Conservation (phyloP, 2,888 invertebrate species). For the Pachydiplax longipennis region DNA sequence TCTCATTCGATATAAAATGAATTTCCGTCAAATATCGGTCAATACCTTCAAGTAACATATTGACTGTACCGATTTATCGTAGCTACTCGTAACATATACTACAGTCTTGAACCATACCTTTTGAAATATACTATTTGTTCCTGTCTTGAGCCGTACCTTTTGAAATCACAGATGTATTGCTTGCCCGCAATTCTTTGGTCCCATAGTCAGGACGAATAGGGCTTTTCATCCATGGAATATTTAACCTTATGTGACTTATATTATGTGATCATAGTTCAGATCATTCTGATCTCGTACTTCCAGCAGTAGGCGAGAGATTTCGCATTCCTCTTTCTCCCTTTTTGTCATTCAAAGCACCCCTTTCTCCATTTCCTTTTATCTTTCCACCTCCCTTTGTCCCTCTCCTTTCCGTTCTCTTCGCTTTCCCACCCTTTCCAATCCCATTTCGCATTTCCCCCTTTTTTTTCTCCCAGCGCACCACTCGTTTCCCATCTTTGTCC, state of each 20-base stretch:
- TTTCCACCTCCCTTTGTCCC: neutral
- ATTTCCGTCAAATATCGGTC: too few relatives aligned
- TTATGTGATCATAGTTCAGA: neutral
- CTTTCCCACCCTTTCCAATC: neutral
- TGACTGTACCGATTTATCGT: too few relatives aligned
- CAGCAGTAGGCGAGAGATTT: neutral
- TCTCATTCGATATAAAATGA: too few relatives aligned
- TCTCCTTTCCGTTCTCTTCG: neutral
- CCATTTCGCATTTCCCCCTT: neutral
- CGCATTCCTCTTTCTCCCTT: neutral
- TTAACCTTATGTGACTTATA: neutral
- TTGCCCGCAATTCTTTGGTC: too few relatives aligned
- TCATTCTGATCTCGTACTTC: neutral
- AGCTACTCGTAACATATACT: too few relatives aligned
- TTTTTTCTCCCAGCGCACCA: neutral
- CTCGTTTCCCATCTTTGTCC: neutral
- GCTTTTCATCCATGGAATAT: too few relatives aligned
- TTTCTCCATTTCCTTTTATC: neutral
- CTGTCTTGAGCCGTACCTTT: too few relatives aligned
- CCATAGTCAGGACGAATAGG: too few relatives aligned
- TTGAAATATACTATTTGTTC: too few relatives aligned
- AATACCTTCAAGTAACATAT: too few relatives aligned
- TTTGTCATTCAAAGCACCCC: neutral
- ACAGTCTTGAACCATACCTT: too few relatives aligned
- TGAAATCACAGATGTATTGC: too few relatives aligned